Percentiles rank a stretch among this genome's conserved stretches.
These are phyloP conservation scores for Anthrax anthrax DNA, from an alignment of 2,888 invertebrate species.

Conservation along the genomic window DNA sequence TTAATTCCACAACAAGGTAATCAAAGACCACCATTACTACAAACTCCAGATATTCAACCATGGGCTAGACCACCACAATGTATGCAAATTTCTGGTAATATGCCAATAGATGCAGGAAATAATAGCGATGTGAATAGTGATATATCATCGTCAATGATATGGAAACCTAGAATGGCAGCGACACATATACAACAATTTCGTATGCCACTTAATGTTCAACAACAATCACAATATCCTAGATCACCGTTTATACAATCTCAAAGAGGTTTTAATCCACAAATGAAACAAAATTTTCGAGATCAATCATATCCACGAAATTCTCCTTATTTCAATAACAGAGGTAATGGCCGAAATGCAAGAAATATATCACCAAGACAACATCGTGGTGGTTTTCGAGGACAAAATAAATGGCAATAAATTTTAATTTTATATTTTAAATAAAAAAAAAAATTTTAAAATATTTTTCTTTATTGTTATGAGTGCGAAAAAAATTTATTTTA, in stretches of 20 bases:
- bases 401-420: background rate
- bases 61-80: background rate
- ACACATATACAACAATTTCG: background rate
- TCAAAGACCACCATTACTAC: constrained; percentile 22
- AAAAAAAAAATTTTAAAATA: background rate
- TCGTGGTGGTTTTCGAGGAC: constrained; percentile 27
- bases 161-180: constrained; percentile 1
- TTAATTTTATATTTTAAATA: background rate
- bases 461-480: background rate
- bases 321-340: constrained; percentile 11
- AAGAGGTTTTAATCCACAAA: constrained; percentile 12
- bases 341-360: constrained; percentile 17
- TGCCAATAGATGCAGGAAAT: background rate
- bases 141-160: background rate
- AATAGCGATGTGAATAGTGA: constrained; percentile 1
- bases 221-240: constrained; percentile 8
- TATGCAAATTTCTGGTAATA: background rate
- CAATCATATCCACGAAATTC: background rate
- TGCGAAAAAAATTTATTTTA: background rate
- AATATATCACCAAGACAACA: constrained; percentile 14
- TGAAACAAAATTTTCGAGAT: constrained; percentile 9
- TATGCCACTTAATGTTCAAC: background rate
- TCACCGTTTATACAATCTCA: constrained; percentile 12
- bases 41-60: constrained; percentile 21
- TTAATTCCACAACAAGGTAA: constrained; percentile 5